Evolutionary conservation across 2,888 invertebrate species (phyloP).

Genomic region (Folsomia candida): DNA sequence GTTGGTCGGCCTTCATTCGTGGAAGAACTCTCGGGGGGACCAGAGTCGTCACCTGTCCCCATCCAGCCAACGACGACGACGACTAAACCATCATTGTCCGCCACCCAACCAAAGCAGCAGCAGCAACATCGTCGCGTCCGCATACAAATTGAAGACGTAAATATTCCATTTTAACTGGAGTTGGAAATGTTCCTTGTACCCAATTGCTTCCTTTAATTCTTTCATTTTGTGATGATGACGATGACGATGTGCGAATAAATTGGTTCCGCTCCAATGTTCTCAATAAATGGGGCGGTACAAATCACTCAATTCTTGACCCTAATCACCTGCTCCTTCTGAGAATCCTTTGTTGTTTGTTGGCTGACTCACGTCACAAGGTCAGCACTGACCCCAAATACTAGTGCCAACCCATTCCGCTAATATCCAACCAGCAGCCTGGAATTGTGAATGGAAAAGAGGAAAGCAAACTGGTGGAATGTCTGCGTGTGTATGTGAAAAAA

Average conservation of each 20-base stretch:
- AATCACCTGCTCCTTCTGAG: too few relatives aligned
- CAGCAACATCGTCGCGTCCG: not conserved
- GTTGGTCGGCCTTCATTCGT: slow-evolving; percentile 1
- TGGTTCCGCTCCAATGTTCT: too few relatives aligned
- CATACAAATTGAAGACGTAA: slow-evolving; percentile 8
- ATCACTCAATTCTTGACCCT: not conserved
- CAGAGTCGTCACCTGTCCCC: not conserved
- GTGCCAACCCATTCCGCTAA: not conserved
- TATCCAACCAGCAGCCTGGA: not conserved
- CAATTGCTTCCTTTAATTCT: not conserved
- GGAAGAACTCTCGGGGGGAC: not conserved
- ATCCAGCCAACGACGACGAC: not conserved
- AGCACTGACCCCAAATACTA: not conserved
- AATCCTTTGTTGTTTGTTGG: not conserved
- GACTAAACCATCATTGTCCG: too few relatives aligned
- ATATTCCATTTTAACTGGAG: not conserved
- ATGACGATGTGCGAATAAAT: too few relatives aligned
- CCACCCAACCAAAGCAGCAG: too few relatives aligned
- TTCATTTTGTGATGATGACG: not conserved
- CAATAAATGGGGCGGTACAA: too few relatives aligned
- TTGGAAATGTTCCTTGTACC: not conserved
- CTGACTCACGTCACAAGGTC: too few relatives aligned
- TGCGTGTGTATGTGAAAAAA: too few relatives aligned
- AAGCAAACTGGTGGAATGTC: not conserved
- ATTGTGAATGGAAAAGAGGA: not conserved